phyloP scores from a whole-genome alignment of 2,113 vertebrate genomes.

The Asarcornis scutulata region DNA sequence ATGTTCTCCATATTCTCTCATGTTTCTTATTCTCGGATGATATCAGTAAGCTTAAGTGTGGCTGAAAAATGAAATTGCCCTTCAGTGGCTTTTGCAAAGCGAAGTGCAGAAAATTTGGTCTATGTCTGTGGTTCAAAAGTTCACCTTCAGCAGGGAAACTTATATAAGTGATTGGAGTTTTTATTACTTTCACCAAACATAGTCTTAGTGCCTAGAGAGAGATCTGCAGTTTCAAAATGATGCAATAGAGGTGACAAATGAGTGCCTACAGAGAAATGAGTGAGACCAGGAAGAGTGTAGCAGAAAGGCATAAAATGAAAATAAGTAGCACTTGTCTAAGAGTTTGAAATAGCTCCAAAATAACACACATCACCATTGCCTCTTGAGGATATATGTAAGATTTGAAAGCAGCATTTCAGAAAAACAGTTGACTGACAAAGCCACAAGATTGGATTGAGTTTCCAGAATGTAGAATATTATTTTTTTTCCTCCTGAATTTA shows the following conservation, averaged over 20 bases:
- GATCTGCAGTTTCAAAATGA: conserved; percentile 36
- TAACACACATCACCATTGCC: background rate
- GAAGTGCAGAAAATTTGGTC: conserved; percentile 10
- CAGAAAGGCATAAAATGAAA: conserved; percentile 53
- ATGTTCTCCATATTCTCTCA: background rate
- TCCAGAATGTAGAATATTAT: background rate
- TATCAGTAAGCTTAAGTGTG: background rate
- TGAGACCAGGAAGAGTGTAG: conserved; percentile 26
- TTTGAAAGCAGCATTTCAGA: conserved; percentile 23
- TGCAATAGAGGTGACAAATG: conserved; percentile 48
- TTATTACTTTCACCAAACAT: conserved; percentile 46
- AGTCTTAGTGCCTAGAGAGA: conserved; percentile 21
- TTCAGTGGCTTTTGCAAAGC: background rate
- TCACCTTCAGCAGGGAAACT: conserved; percentile 39
- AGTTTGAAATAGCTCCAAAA: conserved; percentile 54
- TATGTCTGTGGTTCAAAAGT: conserved; percentile 49
- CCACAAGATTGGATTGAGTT: background rate
- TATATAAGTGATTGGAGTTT: conserved; percentile 35
- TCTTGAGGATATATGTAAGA: background rate
- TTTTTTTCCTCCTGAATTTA: background rate
- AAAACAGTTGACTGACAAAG: background rate
- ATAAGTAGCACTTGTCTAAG: conserved; percentile 36
- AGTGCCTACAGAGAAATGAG: conserved; percentile 28
- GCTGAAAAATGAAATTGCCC: background rate
- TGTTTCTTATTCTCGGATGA: background rate